Conservation (phyloP, 1,140 invertebrate genomes). For the Tetramorium parvispinum region DNA sequence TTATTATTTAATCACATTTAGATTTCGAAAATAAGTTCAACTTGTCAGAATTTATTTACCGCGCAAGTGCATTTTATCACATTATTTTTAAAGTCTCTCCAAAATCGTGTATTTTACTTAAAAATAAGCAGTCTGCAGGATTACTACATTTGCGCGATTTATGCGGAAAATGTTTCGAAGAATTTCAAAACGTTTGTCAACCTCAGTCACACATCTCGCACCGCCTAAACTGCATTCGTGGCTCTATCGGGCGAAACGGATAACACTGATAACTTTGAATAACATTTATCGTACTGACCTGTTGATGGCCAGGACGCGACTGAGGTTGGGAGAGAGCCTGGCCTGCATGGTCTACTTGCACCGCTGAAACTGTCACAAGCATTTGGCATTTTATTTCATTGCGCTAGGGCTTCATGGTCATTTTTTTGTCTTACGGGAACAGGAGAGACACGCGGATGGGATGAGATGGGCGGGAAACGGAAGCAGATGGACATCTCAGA, state of each 20-base stretch:
- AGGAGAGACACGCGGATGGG: slow-evolving; percentile 12
- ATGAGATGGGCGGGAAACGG: not conserved
- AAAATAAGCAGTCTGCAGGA: not conserved
- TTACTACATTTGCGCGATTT: not conserved
- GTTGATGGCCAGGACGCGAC: slow-evolving; percentile 85
- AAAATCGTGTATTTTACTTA: not conserved
- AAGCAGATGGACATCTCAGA: slow-evolving; percentile 15
- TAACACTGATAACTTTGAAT: slow-evolving; percentile 59
- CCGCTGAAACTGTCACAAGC: slow-evolving; percentile 85
- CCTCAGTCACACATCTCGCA: slow-evolving; percentile 20
- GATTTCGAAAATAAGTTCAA: not conserved
- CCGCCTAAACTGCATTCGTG: slow-evolving; percentile 11
- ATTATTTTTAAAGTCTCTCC: not conserved
- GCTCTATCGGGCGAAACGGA: slow-evolving; percentile 26
- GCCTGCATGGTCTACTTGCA: slow-evolving; percentile 85
- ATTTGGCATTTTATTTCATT: slow-evolving; percentile 83
- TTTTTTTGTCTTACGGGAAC: slow-evolving; percentile 55
- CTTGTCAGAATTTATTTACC: not conserved
- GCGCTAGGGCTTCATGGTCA: slow-evolving; percentile 40
- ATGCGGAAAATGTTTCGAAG: not conserved
- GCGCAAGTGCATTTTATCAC: not conserved
- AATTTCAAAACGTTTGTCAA: not conserved
- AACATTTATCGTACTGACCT: slow-evolving; percentile 84
- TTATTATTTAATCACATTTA: not conserved
- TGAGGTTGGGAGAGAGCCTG: slow-evolving; percentile 85